Evolutionary conservation across 2,797 vertebrate species (phyloP).

Genomic region (Sparidentex hasta): DNA sequence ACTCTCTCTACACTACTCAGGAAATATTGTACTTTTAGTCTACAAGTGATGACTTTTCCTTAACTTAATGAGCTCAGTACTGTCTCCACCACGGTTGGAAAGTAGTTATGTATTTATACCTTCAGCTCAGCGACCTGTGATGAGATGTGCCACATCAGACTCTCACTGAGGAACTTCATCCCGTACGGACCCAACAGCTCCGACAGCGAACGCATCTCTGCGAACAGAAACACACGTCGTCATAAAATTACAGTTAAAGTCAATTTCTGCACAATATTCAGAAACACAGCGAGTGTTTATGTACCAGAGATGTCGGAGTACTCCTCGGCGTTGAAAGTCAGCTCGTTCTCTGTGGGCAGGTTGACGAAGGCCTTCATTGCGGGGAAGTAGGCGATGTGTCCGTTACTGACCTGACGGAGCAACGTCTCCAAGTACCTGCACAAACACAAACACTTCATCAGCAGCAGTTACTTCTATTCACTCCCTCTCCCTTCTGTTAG

Average conservation of each 20-base stretch:
- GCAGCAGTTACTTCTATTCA: too few species aligned
- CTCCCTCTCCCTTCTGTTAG: background rate
- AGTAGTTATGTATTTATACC: constrained; percentile 78
- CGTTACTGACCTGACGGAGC: constrained; percentile 98
- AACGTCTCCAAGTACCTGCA: constrained; percentile 98
- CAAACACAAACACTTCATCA: background rate
- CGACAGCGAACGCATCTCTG: constrained; percentile 97
- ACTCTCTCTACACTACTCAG: too few species aligned
- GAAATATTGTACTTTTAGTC: too few species aligned
- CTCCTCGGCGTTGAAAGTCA: constrained; percentile 98
- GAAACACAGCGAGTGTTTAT: background rate
- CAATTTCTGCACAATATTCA: too few species aligned
- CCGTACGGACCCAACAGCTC: constrained; percentile 98
- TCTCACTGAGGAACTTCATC: constrained; percentile 99
- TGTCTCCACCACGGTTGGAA: background rate
- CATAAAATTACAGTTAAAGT: background rate
- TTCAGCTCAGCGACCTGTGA: constrained; percentile 99
- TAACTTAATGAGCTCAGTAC: background rate
- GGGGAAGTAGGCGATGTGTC: constrained; percentile 98
- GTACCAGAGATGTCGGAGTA: constrained; percentile 99
- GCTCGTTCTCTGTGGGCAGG: constrained; percentile 97
- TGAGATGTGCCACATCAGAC: constrained; percentile 99
- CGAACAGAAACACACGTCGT: background rate
- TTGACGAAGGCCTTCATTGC: constrained; percentile 99
- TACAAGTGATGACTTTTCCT: too few species aligned